Percentiles rank a stretch among this genome's conserved stretches.
Evolutionary conservation across 1,140 invertebrate species (phyloP).

Genomic region (Carposina sasakii): DNA sequence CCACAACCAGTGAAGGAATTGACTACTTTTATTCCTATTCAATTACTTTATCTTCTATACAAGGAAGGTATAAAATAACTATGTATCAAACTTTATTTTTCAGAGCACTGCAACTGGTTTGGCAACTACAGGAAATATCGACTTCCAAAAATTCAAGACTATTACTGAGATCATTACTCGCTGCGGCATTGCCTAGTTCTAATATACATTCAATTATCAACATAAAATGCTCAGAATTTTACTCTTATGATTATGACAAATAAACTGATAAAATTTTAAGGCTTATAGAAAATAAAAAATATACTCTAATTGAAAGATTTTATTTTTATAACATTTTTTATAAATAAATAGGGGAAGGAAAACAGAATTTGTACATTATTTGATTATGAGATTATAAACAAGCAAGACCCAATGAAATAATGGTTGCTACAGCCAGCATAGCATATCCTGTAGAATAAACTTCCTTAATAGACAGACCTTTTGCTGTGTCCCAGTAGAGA

Average conservation of each 20-base stretch:
- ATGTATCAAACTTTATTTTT: slow-evolving; percentile 26
- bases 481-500: slow-evolving; percentile 81
- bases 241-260: too few species aligned
- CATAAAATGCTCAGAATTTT: too few species aligned
- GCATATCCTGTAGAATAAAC: slow-evolving; percentile 81
- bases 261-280: too few species aligned
- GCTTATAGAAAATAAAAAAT: too few species aligned
- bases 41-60: too few species aligned
- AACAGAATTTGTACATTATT: too few species aligned
- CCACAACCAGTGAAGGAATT: too few species aligned
- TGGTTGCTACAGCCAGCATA: slow-evolving; percentile 68
- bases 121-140: slow-evolving; percentile 55
- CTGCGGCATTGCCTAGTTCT: slow-evolving; percentile 34
- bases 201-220: not conserved
- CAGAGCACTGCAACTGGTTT: slow-evolving; percentile 61
- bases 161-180: slow-evolving; percentile 55
- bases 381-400: too few species aligned
- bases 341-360: too few species aligned
- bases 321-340: too few species aligned
- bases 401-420: slow-evolving; percentile 53
- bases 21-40: not conserved
- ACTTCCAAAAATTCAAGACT: slow-evolving; percentile 62
- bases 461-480: slow-evolving; percentile 79
- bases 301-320: too few species aligned
- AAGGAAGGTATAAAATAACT: too few species aligned